phyloP scores from a whole-genome alignment of 2,888 invertebrate species.

The Diadegma fenestrale region DNA sequence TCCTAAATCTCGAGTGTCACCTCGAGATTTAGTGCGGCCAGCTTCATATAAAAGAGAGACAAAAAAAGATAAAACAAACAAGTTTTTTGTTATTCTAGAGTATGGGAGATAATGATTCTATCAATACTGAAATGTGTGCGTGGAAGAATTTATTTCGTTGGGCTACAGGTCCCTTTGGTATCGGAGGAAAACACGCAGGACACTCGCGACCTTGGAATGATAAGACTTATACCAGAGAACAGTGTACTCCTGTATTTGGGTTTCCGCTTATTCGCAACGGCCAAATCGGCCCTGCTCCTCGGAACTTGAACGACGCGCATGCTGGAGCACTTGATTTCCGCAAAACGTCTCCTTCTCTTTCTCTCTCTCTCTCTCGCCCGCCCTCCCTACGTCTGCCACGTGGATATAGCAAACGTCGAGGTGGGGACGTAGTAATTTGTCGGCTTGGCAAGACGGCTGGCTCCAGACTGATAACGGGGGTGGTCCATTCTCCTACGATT shows the following conservation, averaged over 20 bases:
- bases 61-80: background rate
- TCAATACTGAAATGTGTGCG: conserved; percentile 12
- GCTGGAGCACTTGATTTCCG: conserved; percentile 54
- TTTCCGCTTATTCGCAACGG: conserved; percentile 20
- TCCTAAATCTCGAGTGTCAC: conserved; percentile 45
- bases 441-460: conserved; percentile 83
- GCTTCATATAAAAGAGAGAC: background rate
- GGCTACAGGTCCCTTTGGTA: conserved; percentile 51
- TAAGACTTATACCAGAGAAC: conserved; percentile 47
- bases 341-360: conserved; percentile 27
- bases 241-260: conserved; percentile 7
- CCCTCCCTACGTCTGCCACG: conserved; percentile 75
- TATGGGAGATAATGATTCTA: conserved; percentile 7
- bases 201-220: conserved; percentile 50
- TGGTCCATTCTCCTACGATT: conserved; percentile 83
- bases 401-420: conserved; percentile 72
- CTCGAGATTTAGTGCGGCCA: conserved; percentile 25
- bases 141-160: conserved; percentile 14
- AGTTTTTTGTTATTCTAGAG: conserved; percentile 1
- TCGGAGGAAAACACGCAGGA: conserved; percentile 54
- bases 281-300: conserved; percentile 36
- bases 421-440: conserved; percentile 84
- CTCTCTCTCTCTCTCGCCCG: conserved; percentile 5
- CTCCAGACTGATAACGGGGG: conserved; percentile 83
- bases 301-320: conserved; percentile 36